These are phyloP conservation scores for Brotogeris chrysoptera DNA, from an alignment of 2,797 vertebrate genomes.

Conservation along the genomic window DNA sequence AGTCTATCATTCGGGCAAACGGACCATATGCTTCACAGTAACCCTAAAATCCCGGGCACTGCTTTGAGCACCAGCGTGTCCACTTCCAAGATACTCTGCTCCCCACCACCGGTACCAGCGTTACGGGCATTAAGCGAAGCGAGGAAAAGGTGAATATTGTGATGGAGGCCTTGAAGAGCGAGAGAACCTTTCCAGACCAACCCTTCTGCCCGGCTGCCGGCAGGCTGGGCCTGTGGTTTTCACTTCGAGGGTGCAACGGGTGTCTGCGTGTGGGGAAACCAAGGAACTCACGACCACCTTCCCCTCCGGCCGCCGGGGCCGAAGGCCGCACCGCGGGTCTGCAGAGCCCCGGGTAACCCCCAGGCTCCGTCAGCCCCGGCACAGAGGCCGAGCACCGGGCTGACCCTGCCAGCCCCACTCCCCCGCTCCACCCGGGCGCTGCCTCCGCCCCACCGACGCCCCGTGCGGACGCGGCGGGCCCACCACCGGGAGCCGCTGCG, in stretches of 20 bases:
- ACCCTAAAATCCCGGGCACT: not conserved
- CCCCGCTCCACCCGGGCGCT: not conserved
- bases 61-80: not conserved
- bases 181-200: not conserved
- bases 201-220: rapidly evolving
- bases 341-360: too few species aligned
- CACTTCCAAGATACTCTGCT: rapidly evolving
- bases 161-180: not conserved
- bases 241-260: not conserved
- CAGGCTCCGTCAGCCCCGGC: not conserved
- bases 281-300: not conserved
- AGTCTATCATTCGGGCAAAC: too few species aligned
- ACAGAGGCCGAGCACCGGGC: rapidly evolving
- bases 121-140: rapidly evolving
- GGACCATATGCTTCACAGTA: rapidly evolving
- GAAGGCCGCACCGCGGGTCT: rapidly evolving
- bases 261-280: rapidly evolving
- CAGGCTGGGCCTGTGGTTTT: not conserved
- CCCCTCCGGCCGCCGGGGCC: not conserved
- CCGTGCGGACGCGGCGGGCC: not conserved
- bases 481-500: not conserved
- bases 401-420: not conserved
- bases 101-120: rapidly evolving
- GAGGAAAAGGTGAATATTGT: rapidly evolving
- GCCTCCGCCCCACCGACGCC: not conserved